These are phyloP conservation scores for Amitus sp. DNA, from an alignment of 2,888 invertebrate species.

Conservation along the genomic window DNA sequence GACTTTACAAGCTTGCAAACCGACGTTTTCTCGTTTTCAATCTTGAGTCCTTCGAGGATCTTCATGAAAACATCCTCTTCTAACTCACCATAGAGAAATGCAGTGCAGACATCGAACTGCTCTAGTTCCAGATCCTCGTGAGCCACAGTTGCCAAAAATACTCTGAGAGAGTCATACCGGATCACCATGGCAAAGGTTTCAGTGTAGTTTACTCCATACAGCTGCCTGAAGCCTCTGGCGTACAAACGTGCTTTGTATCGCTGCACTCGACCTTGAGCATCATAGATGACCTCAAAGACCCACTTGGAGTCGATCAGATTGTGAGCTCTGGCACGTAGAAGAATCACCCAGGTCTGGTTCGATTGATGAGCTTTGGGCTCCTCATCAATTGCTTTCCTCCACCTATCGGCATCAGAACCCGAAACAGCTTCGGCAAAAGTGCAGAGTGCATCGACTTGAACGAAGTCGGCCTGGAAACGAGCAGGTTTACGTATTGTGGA, in stretches of 20 bases:
- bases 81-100: conserved; percentile 42
- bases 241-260: conserved; percentile 36
- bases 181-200: conserved; percentile 24
- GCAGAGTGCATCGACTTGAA: conserved; percentile 1
- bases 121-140: conserved; percentile 15
- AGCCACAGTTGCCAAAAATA: conserved; percentile 10
- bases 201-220: conserved; percentile 13
- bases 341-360: conserved; percentile 33
- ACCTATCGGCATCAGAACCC: neutral
- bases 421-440: conserved; percentile 19
- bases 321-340: conserved; percentile 3
- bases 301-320: conserved; percentile 35
- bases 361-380: conserved; percentile 19
- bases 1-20: conserved; percentile 45
- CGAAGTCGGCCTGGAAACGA: conserved; percentile 9
- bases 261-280: conserved; percentile 7
- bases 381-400: conserved; percentile 18
- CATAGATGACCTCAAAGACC: conserved; percentile 29
- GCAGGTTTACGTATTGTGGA: neutral
- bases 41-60: conserved; percentile 15
- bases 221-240: conserved; percentile 32
- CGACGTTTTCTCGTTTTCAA: neutral
- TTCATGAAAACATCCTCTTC: conserved; percentile 46
- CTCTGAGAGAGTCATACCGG: conserved; percentile 21
- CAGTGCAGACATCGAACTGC: conserved; percentile 6